phyloP scores from a whole-genome alignment of 2,797 vertebrate species.

The Emydoidea blandingii region DNA sequence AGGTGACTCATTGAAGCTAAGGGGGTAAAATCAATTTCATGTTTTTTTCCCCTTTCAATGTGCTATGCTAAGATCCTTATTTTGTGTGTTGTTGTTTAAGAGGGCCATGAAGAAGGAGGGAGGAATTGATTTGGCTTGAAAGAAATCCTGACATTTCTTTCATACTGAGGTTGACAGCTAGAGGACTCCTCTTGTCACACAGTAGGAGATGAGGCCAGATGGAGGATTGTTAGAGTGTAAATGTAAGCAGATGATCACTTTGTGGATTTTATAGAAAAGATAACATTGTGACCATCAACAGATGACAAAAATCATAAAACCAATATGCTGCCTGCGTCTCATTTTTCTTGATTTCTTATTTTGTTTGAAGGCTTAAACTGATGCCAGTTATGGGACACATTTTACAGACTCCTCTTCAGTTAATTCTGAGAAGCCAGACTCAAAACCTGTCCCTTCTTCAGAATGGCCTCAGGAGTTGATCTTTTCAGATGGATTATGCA shows the following conservation, averaged over 20 bases:
- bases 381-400: not conserved
- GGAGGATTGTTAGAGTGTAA: not conserved
- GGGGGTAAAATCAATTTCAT: not conserved
- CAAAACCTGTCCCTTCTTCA: not conserved
- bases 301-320: not conserved
- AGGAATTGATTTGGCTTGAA: constrained; percentile 15
- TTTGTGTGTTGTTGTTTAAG: not conserved
- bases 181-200: not conserved
- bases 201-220: not conserved
- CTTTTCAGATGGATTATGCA: not conserved
- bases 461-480: not conserved
- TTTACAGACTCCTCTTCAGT: not conserved
- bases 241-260: not conserved
- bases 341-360: not conserved
- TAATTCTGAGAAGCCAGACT: not conserved
- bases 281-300: not conserved
- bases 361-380: not conserved
- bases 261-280: not conserved
- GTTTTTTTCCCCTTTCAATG: not conserved
- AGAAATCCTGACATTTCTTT: constrained; percentile 14
- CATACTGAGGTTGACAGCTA: not conserved
- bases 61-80: not conserved
- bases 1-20: not conserved
- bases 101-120: not conserved
- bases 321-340: not conserved